Base-by-base conservation (phyloP, 2,113 vertebrate genomes). In the Monopterus albus region DNA sequence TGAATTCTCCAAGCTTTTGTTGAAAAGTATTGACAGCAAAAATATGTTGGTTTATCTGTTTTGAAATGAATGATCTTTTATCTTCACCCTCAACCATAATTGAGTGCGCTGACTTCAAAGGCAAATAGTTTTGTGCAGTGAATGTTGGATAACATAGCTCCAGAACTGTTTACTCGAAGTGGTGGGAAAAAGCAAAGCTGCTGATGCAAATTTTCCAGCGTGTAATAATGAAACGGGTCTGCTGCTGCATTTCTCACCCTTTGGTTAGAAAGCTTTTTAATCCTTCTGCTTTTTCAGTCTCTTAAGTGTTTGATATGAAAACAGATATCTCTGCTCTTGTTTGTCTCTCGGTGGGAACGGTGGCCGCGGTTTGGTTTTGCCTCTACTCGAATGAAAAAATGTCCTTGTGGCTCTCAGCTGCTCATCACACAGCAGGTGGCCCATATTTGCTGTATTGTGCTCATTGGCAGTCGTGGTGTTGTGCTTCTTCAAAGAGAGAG, bases 371-470 rank as follows among this genome's bases (percentile, higher is more conserved):
- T 66, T 69, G 18, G 50, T 72, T 60, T 66, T 57, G 8, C 45
- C 58, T 43, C 45, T 55, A 49, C 67, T 81, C 66, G 25, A 63
- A 83, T 79, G 72, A 75, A 83, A 87, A n/a, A 69, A 50, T 75
- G 70, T 83, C 68, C 78, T 59, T 40, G 3, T 42, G 61, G 29
- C 60, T 74, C 65, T 45, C 78, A 46, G 81, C 75, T 81, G 82
- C 84, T 82, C 61, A 23, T 85, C 76, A 58, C 75, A 31, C 86
- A 67, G 78, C 87, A 79, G 85, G 88, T 64, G 81, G 68, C 72
- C 76, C 56, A 28, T 75, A 40, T 86, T 72, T 78, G 39, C 46
- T 46, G 6, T 51, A 17, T 35, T 50, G 35, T 35, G 28, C 55
- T 60, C 36, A 51, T 31, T 43, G 72, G 43, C 78, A 71, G 58